phyloP scores from a whole-genome alignment of 2,113 vertebrate species.

The Lipotes vexillifer region DNA sequence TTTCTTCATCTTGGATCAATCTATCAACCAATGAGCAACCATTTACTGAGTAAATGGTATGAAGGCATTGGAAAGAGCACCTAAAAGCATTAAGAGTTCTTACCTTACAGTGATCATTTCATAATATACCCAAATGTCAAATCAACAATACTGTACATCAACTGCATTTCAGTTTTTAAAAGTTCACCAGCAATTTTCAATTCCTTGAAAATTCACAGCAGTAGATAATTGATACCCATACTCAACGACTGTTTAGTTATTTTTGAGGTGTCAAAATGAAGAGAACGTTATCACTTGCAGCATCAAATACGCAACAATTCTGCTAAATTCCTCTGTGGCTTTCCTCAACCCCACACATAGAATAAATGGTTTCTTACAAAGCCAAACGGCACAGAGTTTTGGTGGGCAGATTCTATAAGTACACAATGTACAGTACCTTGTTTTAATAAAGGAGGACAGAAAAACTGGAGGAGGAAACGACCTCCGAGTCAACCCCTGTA shows the following conservation, averaged over 20 bases:
- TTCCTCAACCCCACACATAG: constrained; percentile 52
- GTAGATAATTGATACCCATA: neutral
- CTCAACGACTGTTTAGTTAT: neutral
- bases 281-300: constrained; percentile 25
- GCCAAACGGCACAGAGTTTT: constrained; percentile 28
- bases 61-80: neutral
- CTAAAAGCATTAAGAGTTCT: neutral
- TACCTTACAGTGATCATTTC: neutral
- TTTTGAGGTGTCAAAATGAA: constrained; percentile 52
- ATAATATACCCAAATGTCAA: neutral
- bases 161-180: neutral
- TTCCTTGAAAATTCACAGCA: neutral
- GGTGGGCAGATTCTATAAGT: neutral
- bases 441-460: neutral
- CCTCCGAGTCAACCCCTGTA: neutral
- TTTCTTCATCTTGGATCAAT: neutral
- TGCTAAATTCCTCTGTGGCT: constrained; percentile 68
- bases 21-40: neutral
- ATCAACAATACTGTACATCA: neutral
- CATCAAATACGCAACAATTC: constrained; percentile 36
- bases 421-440: neutral
- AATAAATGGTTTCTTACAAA: constrained; percentile 44
- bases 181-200: neutral
- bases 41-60: neutral
- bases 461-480: neutral